Conservation (phyloP, 64 coral and sea anemone genomes). For the Orbicella faveolata region DNA sequence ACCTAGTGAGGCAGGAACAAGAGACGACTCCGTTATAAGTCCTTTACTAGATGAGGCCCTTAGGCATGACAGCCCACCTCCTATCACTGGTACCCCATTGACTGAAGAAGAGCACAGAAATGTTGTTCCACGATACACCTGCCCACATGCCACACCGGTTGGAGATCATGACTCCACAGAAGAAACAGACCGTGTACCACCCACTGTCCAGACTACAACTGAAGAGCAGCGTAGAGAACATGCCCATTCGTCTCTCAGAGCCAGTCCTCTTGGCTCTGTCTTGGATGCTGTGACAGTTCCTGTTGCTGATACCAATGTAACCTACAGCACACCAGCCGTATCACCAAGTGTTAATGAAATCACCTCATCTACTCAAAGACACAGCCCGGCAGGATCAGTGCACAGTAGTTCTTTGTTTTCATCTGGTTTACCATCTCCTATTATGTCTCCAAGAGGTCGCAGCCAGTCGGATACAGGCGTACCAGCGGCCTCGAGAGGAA, state of each 20-base stretch:
- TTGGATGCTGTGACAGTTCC: not conserved
- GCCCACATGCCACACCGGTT: not conserved
- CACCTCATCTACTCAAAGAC: not conserved
- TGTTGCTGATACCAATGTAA: not conserved
- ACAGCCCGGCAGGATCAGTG: slow-evolving; percentile 18
- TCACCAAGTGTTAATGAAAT: not conserved
- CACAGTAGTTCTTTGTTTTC: slow-evolving; percentile 42
- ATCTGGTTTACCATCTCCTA: slow-evolving; percentile 37
- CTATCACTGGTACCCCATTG: not conserved
- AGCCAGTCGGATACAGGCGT: slow-evolving; percentile 12
- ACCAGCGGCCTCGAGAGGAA: not conserved
- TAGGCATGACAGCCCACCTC: not conserved
- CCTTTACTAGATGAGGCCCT: slow-evolving; percentile 1
- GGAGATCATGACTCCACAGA: not conserved
- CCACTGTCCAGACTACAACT: not conserved
- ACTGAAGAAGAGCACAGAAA: not conserved
- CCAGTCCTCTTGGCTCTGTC: slow-evolving; percentile 39
- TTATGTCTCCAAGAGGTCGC: slow-evolving; percentile 39
- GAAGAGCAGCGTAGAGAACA: not conserved
- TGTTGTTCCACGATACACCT: not conserved
- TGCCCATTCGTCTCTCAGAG: slow-evolving; percentile 9
- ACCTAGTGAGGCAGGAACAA: not conserved
- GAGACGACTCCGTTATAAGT: slow-evolving; percentile 11
- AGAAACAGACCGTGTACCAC: not conserved
- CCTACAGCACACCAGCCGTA: not conserved